A percentile compares a stretch with the other conserved stretches of the same genome.
Conservation (phyloP, 2,888 invertebrate species). For the Allophyes oxyacanthae region DNA sequence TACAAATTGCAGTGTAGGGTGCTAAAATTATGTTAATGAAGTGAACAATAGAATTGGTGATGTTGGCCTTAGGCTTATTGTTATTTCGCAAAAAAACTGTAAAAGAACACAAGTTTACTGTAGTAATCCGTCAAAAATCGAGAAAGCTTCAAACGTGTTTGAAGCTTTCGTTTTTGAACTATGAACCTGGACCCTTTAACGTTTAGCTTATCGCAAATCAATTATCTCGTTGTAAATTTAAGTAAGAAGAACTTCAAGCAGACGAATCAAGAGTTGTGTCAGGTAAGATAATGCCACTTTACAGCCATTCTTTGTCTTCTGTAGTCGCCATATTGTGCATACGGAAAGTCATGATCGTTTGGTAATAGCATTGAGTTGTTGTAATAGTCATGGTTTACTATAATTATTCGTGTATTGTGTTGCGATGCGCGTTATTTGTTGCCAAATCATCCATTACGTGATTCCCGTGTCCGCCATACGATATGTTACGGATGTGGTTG, state of each 20-base stretch:
- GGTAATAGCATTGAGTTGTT: constrained; percentile 41
- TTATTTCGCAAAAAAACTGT: constrained; percentile 84
- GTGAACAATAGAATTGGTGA: constrained; percentile 86
- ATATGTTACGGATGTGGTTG: constrained; percentile 39
- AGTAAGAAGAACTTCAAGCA: constrained; percentile 98
- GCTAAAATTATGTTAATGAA: constrained; percentile 79
- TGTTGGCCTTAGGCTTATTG: constrained; percentile 84
- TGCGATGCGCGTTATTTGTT: constrained; percentile 48
- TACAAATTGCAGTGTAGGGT: constrained; percentile 69
- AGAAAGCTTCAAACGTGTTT: constrained; percentile 98
- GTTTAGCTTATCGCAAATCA: constrained; percentile 99
- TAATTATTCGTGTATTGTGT: constrained; percentile 44
- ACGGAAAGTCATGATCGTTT: constrained; percentile 67
- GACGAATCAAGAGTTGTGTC: constrained; percentile 95
- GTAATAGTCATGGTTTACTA: constrained; percentile 44
- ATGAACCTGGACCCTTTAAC: constrained; percentile 99
- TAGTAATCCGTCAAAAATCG: constrained; percentile 92
- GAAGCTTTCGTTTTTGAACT: constrained; percentile 99
- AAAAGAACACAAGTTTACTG: constrained; percentile 78
- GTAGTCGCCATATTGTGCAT: constrained; percentile 86
- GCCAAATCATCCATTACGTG: constrained; percentile 54
- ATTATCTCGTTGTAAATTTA: constrained; percentile 98
- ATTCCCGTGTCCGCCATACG: constrained; percentile 32
- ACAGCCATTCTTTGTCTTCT: constrained; percentile 77
- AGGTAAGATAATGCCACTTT: constrained; percentile 91